Base-by-base conservation (phyloP, 2,888 invertebrate species). In the Plebejus anna region DNA sequence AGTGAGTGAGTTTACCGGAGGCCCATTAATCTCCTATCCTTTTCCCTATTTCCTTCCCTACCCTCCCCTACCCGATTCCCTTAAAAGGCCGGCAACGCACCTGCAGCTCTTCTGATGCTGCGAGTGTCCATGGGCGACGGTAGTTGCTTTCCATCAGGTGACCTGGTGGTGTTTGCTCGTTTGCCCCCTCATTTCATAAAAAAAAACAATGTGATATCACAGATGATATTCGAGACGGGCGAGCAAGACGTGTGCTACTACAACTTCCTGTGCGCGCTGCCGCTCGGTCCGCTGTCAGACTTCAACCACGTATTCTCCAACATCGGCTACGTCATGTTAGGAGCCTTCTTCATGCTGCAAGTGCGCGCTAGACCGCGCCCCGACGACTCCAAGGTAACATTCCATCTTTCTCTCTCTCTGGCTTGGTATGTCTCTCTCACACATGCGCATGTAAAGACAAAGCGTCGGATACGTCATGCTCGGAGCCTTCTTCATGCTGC, bases 241-340 rank as follows among this genome's bases (percentile, higher is more conserved):
- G 95, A 98, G 87, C 96, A 97, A 84, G 98, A 98, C 89, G 91
- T 97, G 73, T 98, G 98, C 88, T 98, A 97, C 88, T 98, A 98
- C 90, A 98, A 98, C 89, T 98, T 97, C 90, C 90, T 97, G 42
- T 98, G 98, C 88, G 96, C 97, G 0, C 97, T 97, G 87, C 97
- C 97, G 0, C 90, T 97, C n/a, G 96, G 96, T 3, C 89, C 95
- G 0, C 89, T 98, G 32, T 96, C 96, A 0, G 97, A 98, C 84
- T 97, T 97, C 88, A 98, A 98, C 94, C 98, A 98, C 87, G 96
- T 98, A 42, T 97, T 95, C 89, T 97, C 97, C 36, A 98, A 98
- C 90, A 94, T 96, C 61, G 97, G 97, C 5, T 98, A 98, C 86
- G 90, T 98, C 13, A 82, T 97, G 80, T 94, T 98, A 47, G 98